A percentile compares a stretch with the other conserved stretches of the same genome.
phyloP scores from a whole-genome alignment of 2,888 invertebrate species.

The Mycalesis mineus region DNA sequence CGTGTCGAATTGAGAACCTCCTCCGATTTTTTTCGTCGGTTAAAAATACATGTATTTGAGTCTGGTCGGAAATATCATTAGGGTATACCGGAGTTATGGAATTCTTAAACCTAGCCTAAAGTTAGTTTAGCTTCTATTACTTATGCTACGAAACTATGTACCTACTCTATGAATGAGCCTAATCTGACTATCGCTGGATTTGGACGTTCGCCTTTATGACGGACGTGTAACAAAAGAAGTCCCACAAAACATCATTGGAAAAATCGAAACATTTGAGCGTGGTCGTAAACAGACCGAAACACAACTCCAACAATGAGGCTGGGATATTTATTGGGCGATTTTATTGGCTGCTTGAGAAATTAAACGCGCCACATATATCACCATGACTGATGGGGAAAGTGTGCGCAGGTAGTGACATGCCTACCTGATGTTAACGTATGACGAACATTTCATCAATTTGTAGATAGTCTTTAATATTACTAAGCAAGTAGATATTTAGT shows the following conservation, averaged over 20 bases:
- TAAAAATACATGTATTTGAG: too few species aligned
- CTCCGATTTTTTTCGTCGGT: too few species aligned
- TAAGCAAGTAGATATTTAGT: too few species aligned
- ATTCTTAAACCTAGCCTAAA: too few species aligned
- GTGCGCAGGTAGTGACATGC: constrained; percentile 15
- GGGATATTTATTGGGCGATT: constrained; percentile 33
- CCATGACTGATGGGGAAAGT: constrained; percentile 44
- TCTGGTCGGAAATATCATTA: too few species aligned
- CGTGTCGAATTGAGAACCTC: too few species aligned
- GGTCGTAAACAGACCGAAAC: constrained; percentile 23
- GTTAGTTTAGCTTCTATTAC: too few species aligned
- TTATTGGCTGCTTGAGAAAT: constrained; percentile 35
- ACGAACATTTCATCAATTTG: background rate
- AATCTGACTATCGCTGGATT: background rate
- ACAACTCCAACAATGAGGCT: constrained; percentile 20
- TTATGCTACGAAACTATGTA: too few species aligned
- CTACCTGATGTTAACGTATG: background rate
- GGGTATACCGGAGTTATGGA: too few species aligned
- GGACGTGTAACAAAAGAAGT: constrained; percentile 15
- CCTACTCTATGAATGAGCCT: background rate
- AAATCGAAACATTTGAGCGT: constrained; percentile 14
- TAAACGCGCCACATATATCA: constrained; percentile 48
- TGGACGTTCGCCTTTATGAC: background rate
- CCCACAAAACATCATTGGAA: constrained; percentile 9
- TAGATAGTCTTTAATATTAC: background rate